Evolutionary conservation across 2,797 vertebrate species (phyloP), one percentile per base, ranked within the genome.

Genomic region (Acanthurus lineatus): DNA sequence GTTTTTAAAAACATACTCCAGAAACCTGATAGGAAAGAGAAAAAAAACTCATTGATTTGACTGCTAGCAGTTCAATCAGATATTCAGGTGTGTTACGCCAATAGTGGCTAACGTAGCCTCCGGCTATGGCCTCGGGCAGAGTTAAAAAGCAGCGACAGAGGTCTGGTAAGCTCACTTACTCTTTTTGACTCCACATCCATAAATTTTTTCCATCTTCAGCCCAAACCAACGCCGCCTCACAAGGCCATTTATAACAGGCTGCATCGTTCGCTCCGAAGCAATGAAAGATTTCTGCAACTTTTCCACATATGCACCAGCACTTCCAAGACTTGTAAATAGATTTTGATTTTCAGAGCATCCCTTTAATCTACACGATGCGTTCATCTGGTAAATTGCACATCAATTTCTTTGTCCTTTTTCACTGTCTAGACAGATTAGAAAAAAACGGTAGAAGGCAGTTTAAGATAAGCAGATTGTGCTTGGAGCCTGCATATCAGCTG

Each of bases 401-500:
- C 6, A 5, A 5, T 56, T 61, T 54, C 32, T 77, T 69, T 66
- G 54, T 51, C 35, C 60, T 59, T 73, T 63, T 44, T 62, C 48
- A 3, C 19, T 52, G 69, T 73, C 79, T 63, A 69, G 77, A 81
- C 78, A 73, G 49, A 56, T 64, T 32, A 17, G 42, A 77, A 20
- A 66, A 78, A 7, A 54, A 32, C 4, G 58, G 51, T 17, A 9
- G 54, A 52, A 40, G 2, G 0, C 49, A 56, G 38, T 7, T 57
- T 66, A 19, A 45, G 75, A 68, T 64, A 53, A 58, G 49, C 28
- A 44, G 14, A 70, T 58, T 63, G 25, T 45, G 42, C 51, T 64
- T 49, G 79, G 81, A 89, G 78, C 59, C 91, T 84, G 74, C 66
- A 61, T 52, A 74, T 76, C 86, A 87, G 87, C 86, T 89, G 85